These are phyloP conservation scores for Campaea margaritaria DNA, from an alignment of 2,888 invertebrate species.

Conservation along the genomic window DNA sequence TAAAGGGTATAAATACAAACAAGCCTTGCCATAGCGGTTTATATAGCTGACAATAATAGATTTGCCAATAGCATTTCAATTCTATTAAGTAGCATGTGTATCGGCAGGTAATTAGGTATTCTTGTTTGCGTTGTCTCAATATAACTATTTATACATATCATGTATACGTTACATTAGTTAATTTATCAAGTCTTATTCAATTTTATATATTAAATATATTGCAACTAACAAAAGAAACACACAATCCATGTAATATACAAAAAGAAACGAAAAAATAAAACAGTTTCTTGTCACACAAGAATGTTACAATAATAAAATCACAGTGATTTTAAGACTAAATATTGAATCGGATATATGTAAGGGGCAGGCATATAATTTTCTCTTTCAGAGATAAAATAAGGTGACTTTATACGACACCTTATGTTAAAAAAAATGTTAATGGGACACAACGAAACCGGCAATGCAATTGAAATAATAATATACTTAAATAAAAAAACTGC, in stretches of 20 bases:
- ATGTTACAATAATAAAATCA: conserved; percentile 72
- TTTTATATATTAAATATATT: conserved; percentile 47
- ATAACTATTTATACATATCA: conserved; percentile 18
- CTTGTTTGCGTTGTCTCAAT: not conserved
- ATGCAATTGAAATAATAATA: conserved; percentile 3
- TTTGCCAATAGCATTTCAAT: too few relatives aligned
- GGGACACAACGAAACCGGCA: conserved; percentile 8
- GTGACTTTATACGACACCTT: conserved; percentile 27
- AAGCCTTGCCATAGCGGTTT: too few relatives aligned
- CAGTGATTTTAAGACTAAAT: conserved; percentile 78
- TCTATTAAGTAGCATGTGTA: conserved; percentile 15
- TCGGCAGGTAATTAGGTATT: not conserved
- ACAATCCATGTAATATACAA: conserved; percentile 54
- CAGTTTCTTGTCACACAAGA: conserved; percentile 79
- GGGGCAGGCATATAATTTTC: conserved; percentile 37
- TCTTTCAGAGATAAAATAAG: conserved; percentile 57
- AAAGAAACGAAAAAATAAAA: conserved; percentile 49
- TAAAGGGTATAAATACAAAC: too few relatives aligned
- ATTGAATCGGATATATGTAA: conserved; percentile 51
- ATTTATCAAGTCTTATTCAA: conserved; percentile 56
- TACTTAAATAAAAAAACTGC: not conserved
- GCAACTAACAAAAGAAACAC: conserved; percentile 45
- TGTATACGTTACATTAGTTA: conserved; percentile 18
- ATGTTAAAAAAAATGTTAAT: conserved; percentile 8
- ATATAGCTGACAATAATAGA: too few relatives aligned